Evolutionary conservation across 1,140 invertebrate genomes (phyloP), one percentile per base, ranked within the genome.

Genomic region (Listronotus oregonensis): DNA sequence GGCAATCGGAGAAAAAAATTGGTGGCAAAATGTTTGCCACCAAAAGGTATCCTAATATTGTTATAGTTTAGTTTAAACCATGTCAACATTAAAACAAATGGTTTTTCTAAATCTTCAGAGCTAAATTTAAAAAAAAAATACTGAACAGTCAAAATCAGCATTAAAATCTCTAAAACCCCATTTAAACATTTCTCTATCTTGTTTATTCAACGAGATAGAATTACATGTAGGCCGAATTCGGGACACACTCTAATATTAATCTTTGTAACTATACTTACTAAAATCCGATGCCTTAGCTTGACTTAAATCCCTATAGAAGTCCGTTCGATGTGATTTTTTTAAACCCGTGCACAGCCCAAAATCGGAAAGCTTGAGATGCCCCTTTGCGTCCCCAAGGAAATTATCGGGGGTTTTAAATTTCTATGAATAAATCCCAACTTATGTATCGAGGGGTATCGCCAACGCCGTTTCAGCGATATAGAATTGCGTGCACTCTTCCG

Each of bases 371-470:
- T 99, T 99, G 72, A 99, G 93, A 83, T 99, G 98, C 64, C 98
- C 98, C 82, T 94, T 91, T 54, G 96, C 93, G 83, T 99, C 97
- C 68, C 99, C 82, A 62, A 99, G 85, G 72, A 99, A 85, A 83
- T 99, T 99, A 82, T 99, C 98, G n/a, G n/a, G 21, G 98, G 98
- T 82, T 99, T 99, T 71, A 99, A 99, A 82, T 99, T 97, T 78
- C 97, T 87, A 82, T 99, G 98, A 82, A 99, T 99, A 83, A 99
- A 99, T 73, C 96, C 96, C 70, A 99, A 86, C 80, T 96, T 97
- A 82, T 99, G 98, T 83, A 99, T 99, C 71, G 96, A 98, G n/a
- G 80, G 99, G 96, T 74, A 99, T 99, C 64, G 98, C 97, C 67
- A 99, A 84, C 18, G 97, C 96, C 37, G 96, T 97, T 84, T 99